Evolutionary conservation across 1,140 invertebrate species (phyloP).

Genomic region (Glossosoma conforme): DNA sequence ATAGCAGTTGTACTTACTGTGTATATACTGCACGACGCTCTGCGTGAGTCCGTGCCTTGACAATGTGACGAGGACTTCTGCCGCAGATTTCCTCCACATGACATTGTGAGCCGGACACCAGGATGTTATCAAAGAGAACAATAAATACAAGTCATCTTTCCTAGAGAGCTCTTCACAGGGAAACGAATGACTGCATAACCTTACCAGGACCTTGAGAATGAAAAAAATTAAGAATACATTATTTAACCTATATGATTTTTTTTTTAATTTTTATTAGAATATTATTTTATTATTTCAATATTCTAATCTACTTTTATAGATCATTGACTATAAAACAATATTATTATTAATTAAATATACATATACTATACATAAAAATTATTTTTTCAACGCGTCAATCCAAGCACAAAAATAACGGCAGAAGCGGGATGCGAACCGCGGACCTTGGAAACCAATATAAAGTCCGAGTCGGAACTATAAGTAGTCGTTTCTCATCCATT

Average conservation of each 20-base stretch:
- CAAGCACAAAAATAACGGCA: too few relatives aligned
- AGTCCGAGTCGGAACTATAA: too few relatives aligned
- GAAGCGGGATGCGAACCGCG: too few relatives aligned
- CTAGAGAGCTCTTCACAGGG: slow-evolving; percentile 94
- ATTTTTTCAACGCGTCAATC: too few relatives aligned
- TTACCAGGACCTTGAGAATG: slow-evolving; percentile 72
- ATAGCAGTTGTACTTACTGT: slow-evolving; percentile 66
- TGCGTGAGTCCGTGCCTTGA: slow-evolving; percentile 90
- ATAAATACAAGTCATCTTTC: slow-evolving; percentile 91
- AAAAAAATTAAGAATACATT: slow-evolving; percentile 11
- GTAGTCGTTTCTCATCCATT: too few relatives aligned
- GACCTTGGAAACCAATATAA: too few relatives aligned
- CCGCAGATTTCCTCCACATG: slow-evolving; percentile 94
- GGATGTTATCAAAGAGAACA: slow-evolving; percentile 95
- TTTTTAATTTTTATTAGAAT: neutral
- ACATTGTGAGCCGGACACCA: slow-evolving; percentile 89
- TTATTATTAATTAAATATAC: too few relatives aligned
- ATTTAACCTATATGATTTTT: neutral
- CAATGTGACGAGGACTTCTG: slow-evolving; percentile 93
- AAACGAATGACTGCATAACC: slow-evolving; percentile 85
- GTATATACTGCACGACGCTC: slow-evolving; percentile 93
- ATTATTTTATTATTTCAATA: neutral
- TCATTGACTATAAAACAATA: too few relatives aligned
- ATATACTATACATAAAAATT: too few relatives aligned
- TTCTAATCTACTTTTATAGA: too few relatives aligned